Percentiles rank a stretch among this genome's conserved stretches.
Conservation (phyloP, 2,113 vertebrate species). For the Puffinus mauretanicus region DNA sequence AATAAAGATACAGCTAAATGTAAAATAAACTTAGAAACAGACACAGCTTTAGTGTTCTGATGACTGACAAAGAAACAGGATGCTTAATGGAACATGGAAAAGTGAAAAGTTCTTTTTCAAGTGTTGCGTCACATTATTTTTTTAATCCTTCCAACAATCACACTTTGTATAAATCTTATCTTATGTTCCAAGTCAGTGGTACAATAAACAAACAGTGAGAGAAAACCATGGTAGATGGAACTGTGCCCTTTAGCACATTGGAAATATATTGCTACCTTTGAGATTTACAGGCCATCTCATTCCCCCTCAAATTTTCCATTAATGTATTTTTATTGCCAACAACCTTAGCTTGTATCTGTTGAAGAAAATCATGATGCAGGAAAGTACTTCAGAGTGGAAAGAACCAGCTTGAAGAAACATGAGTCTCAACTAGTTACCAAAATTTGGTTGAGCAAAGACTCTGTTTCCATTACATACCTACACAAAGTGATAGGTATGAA, state of each 20-base stretch:
- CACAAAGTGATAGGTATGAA: background rate
- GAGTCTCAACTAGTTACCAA: background rate
- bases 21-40: background rate
- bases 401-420: background rate
- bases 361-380: background rate
- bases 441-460: background rate
- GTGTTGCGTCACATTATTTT: background rate
- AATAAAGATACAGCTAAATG: background rate
- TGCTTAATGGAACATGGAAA: background rate
- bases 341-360: background rate
- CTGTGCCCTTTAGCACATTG: accelerated
- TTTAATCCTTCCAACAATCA: background rate
- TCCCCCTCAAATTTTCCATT: background rate
- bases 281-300: background rate
- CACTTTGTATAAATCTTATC: background rate
- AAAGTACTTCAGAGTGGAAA: background rate
- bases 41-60: background rate
- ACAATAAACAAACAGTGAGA: background rate
- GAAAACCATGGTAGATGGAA: background rate
- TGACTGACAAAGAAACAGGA: background rate
- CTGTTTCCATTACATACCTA: background rate
- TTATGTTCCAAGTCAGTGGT: background rate
- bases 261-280: background rate
- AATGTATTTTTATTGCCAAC: background rate
- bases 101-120: background rate